Conservation (phyloP, 2,113 vertebrate genomes). For the Otis tarda region DNA sequence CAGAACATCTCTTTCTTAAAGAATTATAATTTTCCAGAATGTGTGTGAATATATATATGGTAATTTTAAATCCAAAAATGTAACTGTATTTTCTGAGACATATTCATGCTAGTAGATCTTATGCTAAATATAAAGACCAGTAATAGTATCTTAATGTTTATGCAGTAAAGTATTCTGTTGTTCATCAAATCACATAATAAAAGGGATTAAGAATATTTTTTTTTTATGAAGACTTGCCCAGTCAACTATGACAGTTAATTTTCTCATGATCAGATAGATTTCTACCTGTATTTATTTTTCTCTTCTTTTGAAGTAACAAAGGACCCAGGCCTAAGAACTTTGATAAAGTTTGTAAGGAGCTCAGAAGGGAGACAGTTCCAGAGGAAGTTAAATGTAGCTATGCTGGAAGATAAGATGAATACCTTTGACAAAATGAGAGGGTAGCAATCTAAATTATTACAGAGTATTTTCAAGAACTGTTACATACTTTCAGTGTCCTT, state of each 20-base stretch:
- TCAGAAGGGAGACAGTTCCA: neutral
- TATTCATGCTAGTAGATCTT: neutral
- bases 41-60: neutral
- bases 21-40: neutral
- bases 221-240: neutral
- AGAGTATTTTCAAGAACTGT: neutral
- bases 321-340: neutral
- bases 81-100: neutral
- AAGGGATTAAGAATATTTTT: neutral
- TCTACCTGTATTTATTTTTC: neutral
- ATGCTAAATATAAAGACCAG: neutral
- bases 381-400: neutral
- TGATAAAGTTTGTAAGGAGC: neutral
- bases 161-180: neutral
- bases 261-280: neutral
- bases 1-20: neutral
- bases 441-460: neutral
- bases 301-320: neutral
- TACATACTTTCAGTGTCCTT: neutral
- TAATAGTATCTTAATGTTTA: neutral
- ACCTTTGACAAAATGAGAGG: neutral
- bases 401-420: neutral
- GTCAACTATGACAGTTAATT: neutral
- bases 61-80: neutral
- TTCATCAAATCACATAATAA: neutral